Conservation (phyloP, 2,888 invertebrate genomes). For the Tiliacea aurago region DNA sequence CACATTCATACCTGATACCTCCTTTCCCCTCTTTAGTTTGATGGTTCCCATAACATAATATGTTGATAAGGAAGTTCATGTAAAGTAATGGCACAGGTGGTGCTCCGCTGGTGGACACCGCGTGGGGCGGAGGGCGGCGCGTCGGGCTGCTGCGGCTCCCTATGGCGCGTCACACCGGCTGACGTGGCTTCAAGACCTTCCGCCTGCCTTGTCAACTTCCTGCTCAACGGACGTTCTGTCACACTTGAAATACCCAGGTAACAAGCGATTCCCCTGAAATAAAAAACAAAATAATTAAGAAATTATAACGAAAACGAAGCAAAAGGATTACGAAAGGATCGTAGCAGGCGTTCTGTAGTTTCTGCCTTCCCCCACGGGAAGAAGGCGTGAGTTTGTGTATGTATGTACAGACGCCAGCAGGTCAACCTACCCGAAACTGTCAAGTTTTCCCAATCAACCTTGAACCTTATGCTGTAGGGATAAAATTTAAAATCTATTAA, state of each 20-base stretch:
- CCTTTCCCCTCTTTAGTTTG: no score
- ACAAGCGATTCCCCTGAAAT: not conserved
- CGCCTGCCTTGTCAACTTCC: constrained; percentile 98
- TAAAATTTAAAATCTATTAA: no score
- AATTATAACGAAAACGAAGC: not conserved
- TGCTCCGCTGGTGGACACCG: constrained; percentile 99
- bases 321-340: not conserved
- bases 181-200: constrained; percentile 99
- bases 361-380: not conserved
- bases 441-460: no score
- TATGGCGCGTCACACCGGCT: constrained; percentile 98
- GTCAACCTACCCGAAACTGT: no score
- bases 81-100: constrained; percentile 88
- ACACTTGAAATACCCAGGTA: constrained; percentile 96
- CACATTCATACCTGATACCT: no score
- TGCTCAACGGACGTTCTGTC: constrained; percentile 98
- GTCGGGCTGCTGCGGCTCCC: constrained; percentile 95
- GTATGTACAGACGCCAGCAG: no score
- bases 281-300: not conserved
- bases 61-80: not conserved
- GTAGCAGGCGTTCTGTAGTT: not conserved
- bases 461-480: no score
- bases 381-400: not conserved
- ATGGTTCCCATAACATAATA: no score
- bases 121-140: constrained; percentile 95